A percentile compares a stretch with the other conserved stretches of the same genome.
These are phyloP conservation scores for Propithecus deckenii DNA, from an alignment of 2,797 vertebrate genomes.

Conservation along the genomic window DNA sequence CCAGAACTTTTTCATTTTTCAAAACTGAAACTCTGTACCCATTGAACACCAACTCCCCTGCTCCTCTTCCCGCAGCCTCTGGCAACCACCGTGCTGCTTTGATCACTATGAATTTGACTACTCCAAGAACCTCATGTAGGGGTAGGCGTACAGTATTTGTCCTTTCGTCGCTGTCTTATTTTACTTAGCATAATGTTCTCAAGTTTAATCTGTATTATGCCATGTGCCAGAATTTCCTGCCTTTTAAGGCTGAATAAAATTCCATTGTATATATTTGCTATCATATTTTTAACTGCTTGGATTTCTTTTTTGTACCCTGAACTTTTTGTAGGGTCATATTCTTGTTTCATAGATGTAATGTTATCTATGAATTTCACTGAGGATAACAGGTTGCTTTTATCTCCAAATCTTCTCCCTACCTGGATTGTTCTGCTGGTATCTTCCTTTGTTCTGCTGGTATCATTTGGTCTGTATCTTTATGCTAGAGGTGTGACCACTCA, in stretches of 20 bases:
- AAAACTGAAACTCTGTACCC: not conserved
- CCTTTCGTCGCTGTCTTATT: not conserved
- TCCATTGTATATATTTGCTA: not conserved
- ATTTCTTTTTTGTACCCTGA: not conserved
- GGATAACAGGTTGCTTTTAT: not conserved
- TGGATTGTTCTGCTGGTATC: not conserved
- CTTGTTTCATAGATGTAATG: not conserved
- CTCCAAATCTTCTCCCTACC: not conserved
- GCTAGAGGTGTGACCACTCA: not conserved
- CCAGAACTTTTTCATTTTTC: not conserved
- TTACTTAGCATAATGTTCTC: not conserved
- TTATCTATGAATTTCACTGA: not conserved
- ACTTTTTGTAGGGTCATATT: not conserved
- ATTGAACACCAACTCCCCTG: not conserved
- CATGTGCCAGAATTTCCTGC: not conserved
- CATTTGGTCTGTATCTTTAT: not conserved
- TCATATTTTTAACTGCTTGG: not conserved
- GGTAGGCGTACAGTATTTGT: not conserved
- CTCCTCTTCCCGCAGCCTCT: not conserved
- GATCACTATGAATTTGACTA: not conserved
- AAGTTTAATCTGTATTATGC: not conserved
- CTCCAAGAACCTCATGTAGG: not conserved
- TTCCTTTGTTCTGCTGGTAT: not conserved
- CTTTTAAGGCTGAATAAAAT: not conserved
- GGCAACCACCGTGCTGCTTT: not conserved